Conservation (phyloP, 2,888 invertebrate genomes). For the Diogma glabrata region DNA sequence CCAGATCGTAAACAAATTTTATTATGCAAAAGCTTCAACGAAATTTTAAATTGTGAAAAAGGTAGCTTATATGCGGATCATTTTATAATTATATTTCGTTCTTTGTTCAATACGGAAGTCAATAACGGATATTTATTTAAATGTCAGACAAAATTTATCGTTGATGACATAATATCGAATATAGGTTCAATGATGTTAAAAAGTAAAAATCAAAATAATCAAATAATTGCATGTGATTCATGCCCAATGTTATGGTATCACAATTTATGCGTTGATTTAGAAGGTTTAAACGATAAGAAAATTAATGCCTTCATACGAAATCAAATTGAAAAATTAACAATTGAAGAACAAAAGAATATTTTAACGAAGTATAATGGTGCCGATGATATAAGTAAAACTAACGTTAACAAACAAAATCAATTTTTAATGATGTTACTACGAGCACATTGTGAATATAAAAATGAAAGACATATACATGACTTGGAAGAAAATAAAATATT, state of each 20-base stretch:
- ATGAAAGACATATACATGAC: slow-evolving; percentile 77
- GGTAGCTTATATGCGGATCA: slow-evolving; percentile 71
- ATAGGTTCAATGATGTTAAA: neutral
- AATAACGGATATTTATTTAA: slow-evolving; percentile 71
- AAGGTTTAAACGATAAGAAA: slow-evolving; percentile 69
- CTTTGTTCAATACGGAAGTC: slow-evolving; percentile 40
- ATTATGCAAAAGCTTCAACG: slow-evolving; percentile 75
- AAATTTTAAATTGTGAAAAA: slow-evolving; percentile 78
- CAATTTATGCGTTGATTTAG: slow-evolving; percentile 72
- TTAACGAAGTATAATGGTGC: slow-evolving; percentile 74
- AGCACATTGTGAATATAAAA: slow-evolving; percentile 81
- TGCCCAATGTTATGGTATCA: slow-evolving; percentile 96
- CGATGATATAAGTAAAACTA: slow-evolving; percentile 53
- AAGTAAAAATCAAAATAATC: slow-evolving; percentile 19
- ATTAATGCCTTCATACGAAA: slow-evolving; percentile 66
- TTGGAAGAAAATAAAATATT: slow-evolving; percentile 81
- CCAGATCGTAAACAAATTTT: slow-evolving; percentile 85
- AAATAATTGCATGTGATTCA: slow-evolving; percentile 77
- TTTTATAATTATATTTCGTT: slow-evolving; percentile 82
- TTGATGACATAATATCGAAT: slow-evolving; percentile 60
- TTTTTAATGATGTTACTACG: slow-evolving; percentile 83
- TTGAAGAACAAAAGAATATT: slow-evolving; percentile 71
- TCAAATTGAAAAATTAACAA: slow-evolving; percentile 64
- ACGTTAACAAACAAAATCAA: slow-evolving; percentile 68
- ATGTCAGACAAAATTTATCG: slow-evolving; percentile 75